Base-by-base conservation (phyloP, 2,888 invertebrate species). In the Sphaerolaimus hirsutus region DNA sequence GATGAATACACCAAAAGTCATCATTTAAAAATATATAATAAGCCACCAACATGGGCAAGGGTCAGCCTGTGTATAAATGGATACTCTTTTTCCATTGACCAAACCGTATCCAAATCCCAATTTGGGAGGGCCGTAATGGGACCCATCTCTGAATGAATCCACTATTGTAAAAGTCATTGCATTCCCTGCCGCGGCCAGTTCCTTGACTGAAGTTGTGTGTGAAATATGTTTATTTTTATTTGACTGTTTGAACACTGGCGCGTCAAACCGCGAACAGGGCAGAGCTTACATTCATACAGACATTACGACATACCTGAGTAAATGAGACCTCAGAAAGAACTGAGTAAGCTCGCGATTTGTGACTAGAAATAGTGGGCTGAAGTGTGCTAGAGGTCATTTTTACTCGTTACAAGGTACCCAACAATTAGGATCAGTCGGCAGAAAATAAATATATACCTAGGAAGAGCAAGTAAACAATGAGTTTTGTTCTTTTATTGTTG, bases 41-140 rank as follows among this genome's bases (percentile, higher is more conserved):
- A n/a, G n/a, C n/a, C n/a, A n/a, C 44, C 7, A 41, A 48, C 48
- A 48, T 35, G 48, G 48, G 26, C 48, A 48, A 7, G 48, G 48
- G 32, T 48, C 48, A 5, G 37, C 4, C 41, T 48, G 48, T 10
- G 38, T 40, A 23, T 48, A 48, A 19, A 48, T 22, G 4, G 45
- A 45, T 14, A 46, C 22, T 25, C 17, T 23, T 14, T 45, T 24
- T 4, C 26, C 25, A 22, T 23, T 4, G 7, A 26, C 22, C 19
- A 48, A 3, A 19, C 48, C 48, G 45, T 48, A 48, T 10, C 48
- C 48, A 24, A 48, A 48, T 23, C 45, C 37, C 25, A 27, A 5
- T 21, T 38, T 38, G 12, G 32, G 29, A 3, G 45, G 35, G 21
- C 48, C 48, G 24, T 19, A n/a, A 7, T 29, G 41, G 10, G 48